Evolutionary conservation across 2,113 vertebrate genomes (phyloP).

Genomic region (Cygnus atratus): DNA sequence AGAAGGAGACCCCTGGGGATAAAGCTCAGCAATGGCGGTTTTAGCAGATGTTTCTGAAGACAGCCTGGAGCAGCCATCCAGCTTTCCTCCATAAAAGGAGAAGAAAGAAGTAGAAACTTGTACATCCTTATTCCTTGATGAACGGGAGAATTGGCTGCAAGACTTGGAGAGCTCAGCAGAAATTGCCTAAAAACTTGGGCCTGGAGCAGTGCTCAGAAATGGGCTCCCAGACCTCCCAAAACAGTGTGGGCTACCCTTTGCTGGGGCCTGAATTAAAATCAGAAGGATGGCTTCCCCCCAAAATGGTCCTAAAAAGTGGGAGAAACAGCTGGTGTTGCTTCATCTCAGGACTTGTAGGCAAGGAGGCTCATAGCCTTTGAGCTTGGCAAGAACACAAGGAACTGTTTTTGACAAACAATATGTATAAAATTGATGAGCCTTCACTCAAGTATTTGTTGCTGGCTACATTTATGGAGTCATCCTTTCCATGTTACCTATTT

Average conservation of each 20-base stretch:
- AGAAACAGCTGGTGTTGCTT: neutral
- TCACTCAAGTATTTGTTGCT: neutral
- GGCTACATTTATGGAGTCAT: neutral
- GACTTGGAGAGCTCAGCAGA: neutral
- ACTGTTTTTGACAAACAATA: neutral
- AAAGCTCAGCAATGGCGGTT: neutral
- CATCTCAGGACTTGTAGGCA: neutral
- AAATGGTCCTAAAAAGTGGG: neutral
- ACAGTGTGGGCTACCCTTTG: neutral
- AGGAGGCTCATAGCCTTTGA: neutral
- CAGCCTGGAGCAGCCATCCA: neutral
- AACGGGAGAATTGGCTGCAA: neutral
- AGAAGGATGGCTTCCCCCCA: neutral
- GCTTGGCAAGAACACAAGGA: neutral
- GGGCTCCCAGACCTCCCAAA: neutral
- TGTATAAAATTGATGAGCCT: neutral
- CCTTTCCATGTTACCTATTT: neutral
- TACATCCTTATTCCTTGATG: accelerated
- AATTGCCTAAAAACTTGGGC: neutral
- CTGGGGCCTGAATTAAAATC: neutral
- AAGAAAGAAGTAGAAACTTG: neutral
- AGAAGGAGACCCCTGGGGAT: neutral
- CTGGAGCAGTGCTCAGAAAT: neutral
- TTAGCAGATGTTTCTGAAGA: neutral
- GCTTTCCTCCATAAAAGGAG: neutral